phyloP scores from a whole-genome alignment of 2,113 vertebrate species.

The Eupsittula cactorum region DNA sequence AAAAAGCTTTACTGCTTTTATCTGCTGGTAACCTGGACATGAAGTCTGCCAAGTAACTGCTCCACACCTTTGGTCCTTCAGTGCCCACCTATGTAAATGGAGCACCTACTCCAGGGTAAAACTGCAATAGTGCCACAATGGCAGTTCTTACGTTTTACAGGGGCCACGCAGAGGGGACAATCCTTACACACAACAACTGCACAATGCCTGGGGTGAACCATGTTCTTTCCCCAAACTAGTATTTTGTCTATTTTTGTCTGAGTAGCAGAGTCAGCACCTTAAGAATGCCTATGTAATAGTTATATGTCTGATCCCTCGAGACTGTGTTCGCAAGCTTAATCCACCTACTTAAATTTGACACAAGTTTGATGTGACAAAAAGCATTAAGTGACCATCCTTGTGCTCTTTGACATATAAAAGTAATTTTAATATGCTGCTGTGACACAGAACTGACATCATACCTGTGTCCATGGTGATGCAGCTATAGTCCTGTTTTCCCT shows the following conservation, averaged over 20 bases:
- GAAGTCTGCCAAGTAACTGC: background rate
- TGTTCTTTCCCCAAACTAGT: constrained; percentile 4
- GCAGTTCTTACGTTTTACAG: fast-evolving
- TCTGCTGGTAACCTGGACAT: background rate
- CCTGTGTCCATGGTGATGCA: background rate
- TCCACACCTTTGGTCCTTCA: background rate
- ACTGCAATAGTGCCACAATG: background rate
- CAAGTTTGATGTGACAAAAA: background rate
- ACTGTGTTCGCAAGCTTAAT: background rate
- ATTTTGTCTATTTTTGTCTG: constrained; percentile 45
- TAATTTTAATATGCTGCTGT: background rate
- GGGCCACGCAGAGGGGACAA: background rate
- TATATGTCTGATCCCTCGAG: constrained; percentile 43
- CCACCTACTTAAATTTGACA: constrained; percentile 23
- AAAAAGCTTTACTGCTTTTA: background rate
- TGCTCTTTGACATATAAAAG: constrained; percentile 18
- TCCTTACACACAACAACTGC: background rate
- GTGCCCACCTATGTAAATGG: background rate
- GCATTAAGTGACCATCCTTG: background rate
- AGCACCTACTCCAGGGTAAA: background rate
- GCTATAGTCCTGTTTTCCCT: background rate
- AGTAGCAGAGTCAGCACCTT: constrained; percentile 44
- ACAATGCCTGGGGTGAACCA: background rate
- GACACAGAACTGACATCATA: background rate
- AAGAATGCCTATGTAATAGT: constrained; percentile 15